Conservation (phyloP, 2,113 vertebrate species). For the Melanerpes aurifrons region DNA sequence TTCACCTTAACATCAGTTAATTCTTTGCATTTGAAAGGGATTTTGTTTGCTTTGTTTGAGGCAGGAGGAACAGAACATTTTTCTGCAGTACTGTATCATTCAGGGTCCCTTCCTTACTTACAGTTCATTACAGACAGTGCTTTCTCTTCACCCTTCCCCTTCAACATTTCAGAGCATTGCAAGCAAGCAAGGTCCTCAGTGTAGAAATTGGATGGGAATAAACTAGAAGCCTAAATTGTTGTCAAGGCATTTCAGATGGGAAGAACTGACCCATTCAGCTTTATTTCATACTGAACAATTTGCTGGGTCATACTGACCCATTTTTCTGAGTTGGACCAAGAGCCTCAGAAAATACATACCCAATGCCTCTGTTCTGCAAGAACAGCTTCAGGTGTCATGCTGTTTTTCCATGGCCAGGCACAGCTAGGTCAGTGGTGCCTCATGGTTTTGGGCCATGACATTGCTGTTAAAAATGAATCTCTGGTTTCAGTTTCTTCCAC, state of each 20-base stretch:
- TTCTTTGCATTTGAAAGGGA: background rate
- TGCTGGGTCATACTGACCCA: background rate
- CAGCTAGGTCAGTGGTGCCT: fast-evolving
- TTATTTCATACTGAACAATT: background rate
- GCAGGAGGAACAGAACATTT: background rate
- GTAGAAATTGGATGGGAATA: background rate
- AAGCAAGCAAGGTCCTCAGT: background rate
- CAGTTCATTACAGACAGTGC: background rate
- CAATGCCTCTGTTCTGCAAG: background rate
- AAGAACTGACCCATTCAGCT: background rate
- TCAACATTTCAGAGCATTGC: background rate
- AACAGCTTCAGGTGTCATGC: background rate
- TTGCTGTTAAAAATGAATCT: background rate
- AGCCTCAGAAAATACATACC: background rate
- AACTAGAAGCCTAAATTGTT: background rate
- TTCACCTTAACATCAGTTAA: background rate
- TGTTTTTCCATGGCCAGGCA: background rate
- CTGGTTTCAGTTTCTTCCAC: background rate
- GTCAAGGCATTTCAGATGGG: background rate
- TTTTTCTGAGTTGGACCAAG: background rate
- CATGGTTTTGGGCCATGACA: background rate
- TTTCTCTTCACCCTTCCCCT: background rate
- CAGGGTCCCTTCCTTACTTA: background rate
- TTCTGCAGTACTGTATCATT: background rate
- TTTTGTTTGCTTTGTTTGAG: background rate